phyloP scores from a whole-genome alignment of 2,888 invertebrate species.

The Cheilosia pagana region DNA sequence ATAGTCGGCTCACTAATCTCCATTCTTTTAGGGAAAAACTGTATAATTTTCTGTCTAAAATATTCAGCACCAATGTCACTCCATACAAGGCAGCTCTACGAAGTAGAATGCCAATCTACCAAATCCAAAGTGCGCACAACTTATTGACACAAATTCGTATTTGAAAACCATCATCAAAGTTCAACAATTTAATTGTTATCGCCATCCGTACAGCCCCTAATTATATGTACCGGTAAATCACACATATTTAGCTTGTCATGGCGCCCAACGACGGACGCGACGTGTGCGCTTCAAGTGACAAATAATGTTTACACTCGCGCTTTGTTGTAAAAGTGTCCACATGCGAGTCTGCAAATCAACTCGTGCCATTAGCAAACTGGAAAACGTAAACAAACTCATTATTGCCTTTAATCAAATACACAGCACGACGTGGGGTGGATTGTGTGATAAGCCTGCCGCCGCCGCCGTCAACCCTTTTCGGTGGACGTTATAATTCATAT shows the following conservation, averaged over 20 bases:
- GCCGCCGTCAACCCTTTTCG: constrained; percentile 24
- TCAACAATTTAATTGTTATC: constrained; percentile 48
- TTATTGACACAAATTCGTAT: neutral
- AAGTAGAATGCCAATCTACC: neutral
- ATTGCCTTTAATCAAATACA: constrained; percentile 48
- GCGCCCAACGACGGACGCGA: neutral
- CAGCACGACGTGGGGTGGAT: constrained; percentile 17
- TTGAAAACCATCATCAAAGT: constrained; percentile 2
- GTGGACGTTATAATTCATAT: constrained; percentile 41
- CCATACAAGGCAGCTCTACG: neutral
- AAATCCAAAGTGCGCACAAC: constrained; percentile 12
- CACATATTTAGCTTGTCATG: constrained; percentile 46
- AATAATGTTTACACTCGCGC: constrained; percentile 57
- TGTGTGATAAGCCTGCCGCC: neutral
- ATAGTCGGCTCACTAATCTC: constrained; percentile 81
- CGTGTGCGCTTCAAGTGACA: constrained; percentile 47
- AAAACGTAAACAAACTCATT: constrained; percentile 69
- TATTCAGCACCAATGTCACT: neutral
- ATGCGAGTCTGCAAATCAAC: constrained; percentile 42
- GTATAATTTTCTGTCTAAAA: neutral
- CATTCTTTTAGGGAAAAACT: constrained; percentile 76
- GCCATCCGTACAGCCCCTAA: constrained; percentile 24
- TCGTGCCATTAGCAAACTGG: constrained; percentile 28
- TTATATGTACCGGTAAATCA: constrained; percentile 33
- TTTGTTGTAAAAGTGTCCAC: constrained; percentile 46